Evolutionary conservation across 2,113 vertebrate species (phyloP).

Genomic region (Hylia prasina): DNA sequence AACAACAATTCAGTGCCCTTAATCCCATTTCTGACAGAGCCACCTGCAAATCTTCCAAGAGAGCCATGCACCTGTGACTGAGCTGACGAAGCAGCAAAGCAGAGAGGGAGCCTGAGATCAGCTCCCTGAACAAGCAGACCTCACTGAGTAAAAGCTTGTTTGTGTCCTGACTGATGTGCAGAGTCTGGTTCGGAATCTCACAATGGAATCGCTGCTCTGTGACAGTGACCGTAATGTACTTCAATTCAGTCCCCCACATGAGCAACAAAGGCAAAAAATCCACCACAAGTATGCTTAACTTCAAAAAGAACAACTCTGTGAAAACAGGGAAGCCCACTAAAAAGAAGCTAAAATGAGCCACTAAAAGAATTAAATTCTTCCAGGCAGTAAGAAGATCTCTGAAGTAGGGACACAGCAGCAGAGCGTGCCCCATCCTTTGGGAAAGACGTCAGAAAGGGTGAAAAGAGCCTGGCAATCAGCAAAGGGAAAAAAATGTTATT

Average conservation of each 20-base stretch:
- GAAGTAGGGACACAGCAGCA: not conserved
- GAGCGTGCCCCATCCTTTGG: not conserved
- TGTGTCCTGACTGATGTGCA: not conserved
- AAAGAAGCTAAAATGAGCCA: not conserved
- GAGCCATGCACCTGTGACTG: not conserved
- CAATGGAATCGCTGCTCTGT: slow-evolving; percentile 22
- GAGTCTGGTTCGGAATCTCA: not conserved
- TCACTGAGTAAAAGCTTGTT: slow-evolving; percentile 27
- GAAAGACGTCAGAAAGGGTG: not conserved
- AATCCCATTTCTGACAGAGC: not conserved
- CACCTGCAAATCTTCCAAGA: not conserved
- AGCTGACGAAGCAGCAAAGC: not conserved
- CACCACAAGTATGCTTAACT: not conserved
- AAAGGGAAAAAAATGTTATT: not conserved
- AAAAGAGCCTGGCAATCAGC: not conserved
- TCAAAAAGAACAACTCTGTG: slow-evolving; percentile 9
- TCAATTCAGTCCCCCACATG: not conserved
- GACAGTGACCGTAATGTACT: slow-evolving; percentile 1
- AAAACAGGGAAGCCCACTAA: not conserved
- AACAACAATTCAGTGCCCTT: not conserved
- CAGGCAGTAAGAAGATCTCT: not conserved
- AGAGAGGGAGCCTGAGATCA: not conserved
- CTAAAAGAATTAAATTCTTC: slow-evolving; percentile 5
- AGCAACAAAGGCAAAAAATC: slow-evolving; percentile 42
- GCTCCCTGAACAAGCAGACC: not conserved